These are phyloP conservation scores for Sceloporus undulatus DNA, from an alignment of 2,113 vertebrate species.

Conservation along the genomic window DNA sequence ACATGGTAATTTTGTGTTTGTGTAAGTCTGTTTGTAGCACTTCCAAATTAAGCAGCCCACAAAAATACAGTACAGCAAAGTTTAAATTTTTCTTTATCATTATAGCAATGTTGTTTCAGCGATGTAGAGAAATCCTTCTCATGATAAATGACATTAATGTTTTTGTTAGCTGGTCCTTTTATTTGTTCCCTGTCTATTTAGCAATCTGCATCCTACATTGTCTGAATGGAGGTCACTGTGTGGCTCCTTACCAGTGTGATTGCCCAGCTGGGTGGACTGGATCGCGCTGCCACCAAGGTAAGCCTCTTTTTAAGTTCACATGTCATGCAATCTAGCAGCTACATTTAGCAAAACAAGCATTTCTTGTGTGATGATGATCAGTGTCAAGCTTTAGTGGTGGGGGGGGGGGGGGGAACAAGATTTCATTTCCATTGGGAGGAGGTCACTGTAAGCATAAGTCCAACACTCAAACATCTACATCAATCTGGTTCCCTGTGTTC, in stretches of 20 bases:
- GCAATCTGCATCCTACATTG: slow-evolving; percentile 97
- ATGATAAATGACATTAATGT: neutral
- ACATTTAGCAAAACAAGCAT: neutral
- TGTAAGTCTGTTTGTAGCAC: neutral
- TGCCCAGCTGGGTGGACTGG: slow-evolving; percentile 93
- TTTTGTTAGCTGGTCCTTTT: neutral
- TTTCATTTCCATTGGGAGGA: neutral
- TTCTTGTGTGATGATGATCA: neutral
- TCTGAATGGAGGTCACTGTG: slow-evolving; percentile 93
- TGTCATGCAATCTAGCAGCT: neutral
- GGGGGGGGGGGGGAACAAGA: too few relatives aligned
- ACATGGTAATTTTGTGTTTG: too few relatives aligned
- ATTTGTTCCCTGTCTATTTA: slow-evolving; percentile 57
- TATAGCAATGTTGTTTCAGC: neutral
- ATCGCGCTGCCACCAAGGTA: slow-evolving; percentile 93
- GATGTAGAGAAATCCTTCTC: neutral
- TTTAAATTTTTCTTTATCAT: neutral
- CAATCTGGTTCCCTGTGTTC: too few relatives aligned
- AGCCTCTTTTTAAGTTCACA: slow-evolving; percentile 49
- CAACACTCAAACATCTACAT: too few relatives aligned
- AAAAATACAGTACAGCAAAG: neutral
- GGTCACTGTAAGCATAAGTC: too few relatives aligned
- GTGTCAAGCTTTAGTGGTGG: too few relatives aligned
- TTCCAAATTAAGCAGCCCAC: neutral
- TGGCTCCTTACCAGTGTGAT: slow-evolving; percentile 93